A percentile compares a stretch with the other conserved stretches of the same genome.
phyloP scores from a whole-genome alignment of 2,113 vertebrate genomes.

The Ranitomeya variabilis region DNA sequence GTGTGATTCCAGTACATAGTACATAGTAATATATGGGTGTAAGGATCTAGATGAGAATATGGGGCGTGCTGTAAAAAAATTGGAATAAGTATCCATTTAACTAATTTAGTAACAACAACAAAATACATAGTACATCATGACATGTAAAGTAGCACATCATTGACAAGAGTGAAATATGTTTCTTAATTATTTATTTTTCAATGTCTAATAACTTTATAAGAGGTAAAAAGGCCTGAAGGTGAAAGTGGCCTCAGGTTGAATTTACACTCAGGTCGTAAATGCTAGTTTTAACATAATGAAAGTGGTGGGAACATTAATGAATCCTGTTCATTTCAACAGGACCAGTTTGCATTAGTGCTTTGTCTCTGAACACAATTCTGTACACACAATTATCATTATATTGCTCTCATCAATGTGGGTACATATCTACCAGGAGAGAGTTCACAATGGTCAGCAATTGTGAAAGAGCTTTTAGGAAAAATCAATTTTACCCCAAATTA shows the following conservation, averaged over 20 bases:
- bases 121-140: too few relatives aligned
- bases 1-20: not conserved
- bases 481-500: not conserved
- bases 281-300: too few relatives aligned
- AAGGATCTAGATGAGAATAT: not conserved
- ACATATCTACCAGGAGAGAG: not conserved
- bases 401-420: too few relatives aligned
- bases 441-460: not conserved
- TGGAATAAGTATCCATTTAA: not conserved
- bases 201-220: not conserved
- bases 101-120: too few relatives aligned
- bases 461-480: not conserved
- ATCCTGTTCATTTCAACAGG: too few relatives aligned
- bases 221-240: not conserved
- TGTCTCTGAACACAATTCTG: too few relatives aligned
- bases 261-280: not conserved
- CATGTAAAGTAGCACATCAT: too few relatives aligned
- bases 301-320: too few relatives aligned
- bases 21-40: not conserved
- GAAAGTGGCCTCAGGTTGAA: not conserved
- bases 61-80: not conserved
- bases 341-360: too few relatives aligned
- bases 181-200: not conserved
- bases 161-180: too few relatives aligned
- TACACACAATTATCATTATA: too few relatives aligned